Conservation (phyloP, 2,113 vertebrate genomes). For the Nipponia nippon region DNA sequence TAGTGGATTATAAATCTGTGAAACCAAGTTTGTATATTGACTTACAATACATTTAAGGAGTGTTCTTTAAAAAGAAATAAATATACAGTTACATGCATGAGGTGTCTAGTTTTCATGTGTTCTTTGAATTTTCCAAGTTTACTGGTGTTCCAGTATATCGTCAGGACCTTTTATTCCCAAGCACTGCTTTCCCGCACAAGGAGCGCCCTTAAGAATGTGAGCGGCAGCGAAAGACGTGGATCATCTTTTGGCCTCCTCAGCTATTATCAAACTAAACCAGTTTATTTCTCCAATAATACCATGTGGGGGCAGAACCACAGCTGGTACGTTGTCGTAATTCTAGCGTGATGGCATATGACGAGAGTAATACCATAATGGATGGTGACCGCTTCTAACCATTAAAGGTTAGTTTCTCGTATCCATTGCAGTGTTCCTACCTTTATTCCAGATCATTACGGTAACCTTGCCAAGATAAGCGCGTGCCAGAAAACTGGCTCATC, state of each 20-base stretch:
- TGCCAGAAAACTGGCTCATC: neutral
- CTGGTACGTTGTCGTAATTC: neutral
- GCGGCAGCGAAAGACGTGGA: neutral
- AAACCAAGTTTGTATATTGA: slow-evolving; percentile 86
- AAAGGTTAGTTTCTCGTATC: neutral
- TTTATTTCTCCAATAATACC: neutral
- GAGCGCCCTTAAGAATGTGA: neutral
- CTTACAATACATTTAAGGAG: slow-evolving; percentile 81
- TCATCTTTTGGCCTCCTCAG: neutral
- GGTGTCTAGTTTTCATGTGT: slow-evolving; percentile 76
- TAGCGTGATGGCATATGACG: neutral
- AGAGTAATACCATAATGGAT: neutral
- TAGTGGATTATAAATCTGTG: slow-evolving; percentile 86
- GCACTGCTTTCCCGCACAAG: neutral
- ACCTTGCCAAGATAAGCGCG: neutral
- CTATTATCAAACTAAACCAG: neutral
- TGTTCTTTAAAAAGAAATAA: slow-evolving; percentile 88
- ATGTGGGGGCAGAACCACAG: neutral
- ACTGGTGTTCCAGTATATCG: neutral
- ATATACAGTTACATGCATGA: slow-evolving; percentile 78
- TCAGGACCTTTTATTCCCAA: neutral
- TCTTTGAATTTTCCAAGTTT: slow-evolving; percentile 48
- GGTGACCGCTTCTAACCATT: neutral
- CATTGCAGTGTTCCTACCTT: neutral
- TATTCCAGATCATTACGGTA: neutral